A percentile compares a stretch with the other conserved stretches of the same genome.
Evolutionary conservation across 2,113 vertebrate genomes (phyloP).

Genomic region (Elgaria multicarinata): DNA sequence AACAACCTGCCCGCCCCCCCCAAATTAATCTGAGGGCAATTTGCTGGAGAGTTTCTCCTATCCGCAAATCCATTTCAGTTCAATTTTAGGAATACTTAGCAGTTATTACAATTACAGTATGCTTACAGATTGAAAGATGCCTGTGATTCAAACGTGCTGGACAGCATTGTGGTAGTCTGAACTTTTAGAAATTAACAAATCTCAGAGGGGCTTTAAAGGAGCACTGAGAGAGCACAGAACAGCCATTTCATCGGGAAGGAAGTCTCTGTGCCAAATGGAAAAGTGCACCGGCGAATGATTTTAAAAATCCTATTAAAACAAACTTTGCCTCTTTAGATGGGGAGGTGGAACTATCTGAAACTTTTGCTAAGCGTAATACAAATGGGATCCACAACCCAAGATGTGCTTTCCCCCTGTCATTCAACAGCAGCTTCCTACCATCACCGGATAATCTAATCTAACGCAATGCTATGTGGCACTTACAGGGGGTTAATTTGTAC

Average conservation of each 20-base stretch:
- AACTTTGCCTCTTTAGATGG: constrained; percentile 17
- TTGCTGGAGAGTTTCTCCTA: background rate
- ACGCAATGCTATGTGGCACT: constrained; percentile 41
- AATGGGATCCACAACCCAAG: constrained; percentile 18
- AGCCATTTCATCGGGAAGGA: constrained; percentile 18
- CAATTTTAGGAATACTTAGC: background rate
- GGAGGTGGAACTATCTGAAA: constrained; percentile 13
- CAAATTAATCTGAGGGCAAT: background rate
- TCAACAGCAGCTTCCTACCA: constrained; percentile 27
- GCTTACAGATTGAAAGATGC: background rate
- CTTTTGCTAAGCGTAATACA: constrained; percentile 10
- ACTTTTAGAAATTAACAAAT: background rate
- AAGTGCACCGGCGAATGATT: background rate
- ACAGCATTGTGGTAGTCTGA: background rate
- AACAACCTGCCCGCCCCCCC: no score
- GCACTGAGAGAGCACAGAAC: background rate
- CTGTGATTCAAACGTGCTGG: background rate
- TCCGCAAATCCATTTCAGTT: background rate
- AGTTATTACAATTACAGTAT: background rate
- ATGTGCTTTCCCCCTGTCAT: constrained; percentile 29
- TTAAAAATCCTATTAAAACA: constrained; percentile 34
- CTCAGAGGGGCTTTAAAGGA: constrained; percentile 3
- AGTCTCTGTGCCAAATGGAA: constrained; percentile 25
- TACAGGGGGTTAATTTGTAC: constrained; percentile 59
- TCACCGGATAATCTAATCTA: constrained; percentile 38